Percentiles rank a stretch among this genome's conserved stretches.
phyloP scores from a whole-genome alignment of 2,888 invertebrate species.

The Leucoptera coffeella region DNA sequence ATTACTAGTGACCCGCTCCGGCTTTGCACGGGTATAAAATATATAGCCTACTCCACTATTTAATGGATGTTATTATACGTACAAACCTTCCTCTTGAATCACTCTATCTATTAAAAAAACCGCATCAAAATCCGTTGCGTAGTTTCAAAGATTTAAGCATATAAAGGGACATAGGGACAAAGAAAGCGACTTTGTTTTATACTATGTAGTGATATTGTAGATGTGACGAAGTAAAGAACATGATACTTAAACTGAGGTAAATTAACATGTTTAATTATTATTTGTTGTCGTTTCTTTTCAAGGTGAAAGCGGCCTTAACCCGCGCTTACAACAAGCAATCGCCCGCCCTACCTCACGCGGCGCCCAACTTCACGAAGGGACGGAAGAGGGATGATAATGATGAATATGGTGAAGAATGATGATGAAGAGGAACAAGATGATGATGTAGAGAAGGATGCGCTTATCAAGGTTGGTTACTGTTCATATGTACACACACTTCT shows the following conservation, averaged over 20 bases:
- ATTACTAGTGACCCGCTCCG: too few relatives aligned
- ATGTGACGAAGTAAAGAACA: neutral
- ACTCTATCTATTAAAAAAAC: too few relatives aligned
- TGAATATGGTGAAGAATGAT: slow-evolving; percentile 18
- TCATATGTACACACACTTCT: neutral
- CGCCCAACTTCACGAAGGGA: slow-evolving; percentile 49
- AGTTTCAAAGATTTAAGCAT: too few relatives aligned
- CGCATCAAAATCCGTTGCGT: too few relatives aligned
- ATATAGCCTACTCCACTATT: too few relatives aligned
- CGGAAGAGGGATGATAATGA: slow-evolving; percentile 48
- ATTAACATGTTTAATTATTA: neutral
- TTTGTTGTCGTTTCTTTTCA: slow-evolving; percentile 5
- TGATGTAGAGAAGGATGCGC: slow-evolving; percentile 63
- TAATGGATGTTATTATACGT: too few relatives aligned
- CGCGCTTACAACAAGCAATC: slow-evolving; percentile 85
- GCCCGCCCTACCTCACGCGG: slow-evolving; percentile 72
- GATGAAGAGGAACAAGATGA: slow-evolving; percentile 41
- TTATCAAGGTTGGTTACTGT: slow-evolving; percentile 74
- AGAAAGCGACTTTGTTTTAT: too few relatives aligned
- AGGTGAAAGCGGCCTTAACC: slow-evolving; percentile 93
- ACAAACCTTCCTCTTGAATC: too few relatives aligned
- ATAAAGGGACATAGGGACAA: too few relatives aligned
- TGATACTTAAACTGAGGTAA: neutral
- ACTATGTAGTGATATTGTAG: neutral
- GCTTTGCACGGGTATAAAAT: too few relatives aligned